phyloP scores from a whole-genome alignment of 2,888 invertebrate species.

The Drosophila multiciliata region DNA sequence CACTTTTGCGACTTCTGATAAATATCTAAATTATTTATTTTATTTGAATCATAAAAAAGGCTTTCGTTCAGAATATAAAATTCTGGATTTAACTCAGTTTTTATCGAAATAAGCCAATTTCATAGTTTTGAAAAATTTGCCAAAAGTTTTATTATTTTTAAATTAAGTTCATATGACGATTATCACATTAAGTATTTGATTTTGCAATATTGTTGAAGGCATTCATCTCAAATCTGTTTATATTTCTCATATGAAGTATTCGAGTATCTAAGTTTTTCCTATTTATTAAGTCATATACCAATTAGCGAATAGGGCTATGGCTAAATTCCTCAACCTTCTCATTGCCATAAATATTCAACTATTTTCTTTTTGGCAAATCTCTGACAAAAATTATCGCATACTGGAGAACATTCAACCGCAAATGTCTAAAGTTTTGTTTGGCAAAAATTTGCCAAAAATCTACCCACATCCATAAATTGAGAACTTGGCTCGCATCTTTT shows the following conservation, averaged over 20 bases:
- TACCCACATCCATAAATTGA: slow-evolving; percentile 68
- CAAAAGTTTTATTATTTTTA: too few species aligned
- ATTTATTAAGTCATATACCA: slow-evolving; percentile 1
- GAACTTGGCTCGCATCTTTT: slow-evolving; percentile 59
- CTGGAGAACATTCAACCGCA: slow-evolving; percentile 51
- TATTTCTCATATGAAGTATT: background rate
- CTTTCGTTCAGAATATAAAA: too few species aligned
- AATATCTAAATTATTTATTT: background rate
- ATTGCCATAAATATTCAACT: slow-evolving; percentile 41
- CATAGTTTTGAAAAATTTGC: background rate
- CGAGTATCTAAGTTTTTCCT: background rate
- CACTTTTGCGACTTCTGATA: background rate
- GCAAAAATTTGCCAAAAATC: slow-evolving; percentile 75
- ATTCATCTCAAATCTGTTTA: background rate
- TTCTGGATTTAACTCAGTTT: background rate
- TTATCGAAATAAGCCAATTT: background rate
- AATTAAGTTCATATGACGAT: background rate
- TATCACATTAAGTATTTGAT: background rate
- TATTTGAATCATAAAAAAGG: background rate
- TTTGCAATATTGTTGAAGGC: background rate
- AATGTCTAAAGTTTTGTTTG: slow-evolving; percentile 66
- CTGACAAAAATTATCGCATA: slow-evolving; percentile 29
- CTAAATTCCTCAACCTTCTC: slow-evolving; percentile 4
- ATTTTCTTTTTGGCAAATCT: slow-evolving; percentile 43
- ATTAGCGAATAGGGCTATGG: slow-evolving; percentile 54